A percentile compares a stretch with the other conserved stretches of the same genome.
Conservation (phyloP, 2,888 invertebrate genomes). For the Luperina nickerlii region DNA sequence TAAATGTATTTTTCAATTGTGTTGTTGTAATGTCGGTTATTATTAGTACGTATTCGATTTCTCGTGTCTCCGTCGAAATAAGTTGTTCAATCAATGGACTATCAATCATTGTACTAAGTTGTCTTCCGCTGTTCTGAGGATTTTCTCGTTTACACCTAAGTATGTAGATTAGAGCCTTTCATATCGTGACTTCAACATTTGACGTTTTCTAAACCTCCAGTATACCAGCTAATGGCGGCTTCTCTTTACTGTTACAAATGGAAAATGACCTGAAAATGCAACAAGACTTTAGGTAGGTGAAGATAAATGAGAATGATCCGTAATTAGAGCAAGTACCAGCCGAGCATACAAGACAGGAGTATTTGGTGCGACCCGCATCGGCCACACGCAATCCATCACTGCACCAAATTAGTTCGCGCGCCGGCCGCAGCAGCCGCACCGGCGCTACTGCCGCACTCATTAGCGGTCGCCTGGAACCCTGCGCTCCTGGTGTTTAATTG, state of each 20-base stretch:
- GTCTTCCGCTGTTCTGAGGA: constrained; percentile 2
- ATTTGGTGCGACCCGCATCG: constrained; percentile 69
- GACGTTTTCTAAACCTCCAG: neutral
- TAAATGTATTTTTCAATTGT: constrained; percentile 40
- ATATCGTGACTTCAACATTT: neutral
- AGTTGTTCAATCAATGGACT: constrained; percentile 32
- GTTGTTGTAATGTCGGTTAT: constrained; percentile 34
- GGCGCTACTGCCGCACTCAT: constrained; percentile 87
- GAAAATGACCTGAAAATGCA: constrained; percentile 31
- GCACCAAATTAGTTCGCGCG: constrained; percentile 85
- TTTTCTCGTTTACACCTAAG: neutral
- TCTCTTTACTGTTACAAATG: neutral
- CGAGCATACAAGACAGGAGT: constrained; percentile 70
- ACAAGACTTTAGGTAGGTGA: constrained; percentile 29
- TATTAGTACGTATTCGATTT: constrained; percentile 21
- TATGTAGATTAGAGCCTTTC: neutral
- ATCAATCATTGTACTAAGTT: constrained; percentile 25
- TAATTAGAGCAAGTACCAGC: constrained; percentile 72
- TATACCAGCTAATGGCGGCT: neutral
- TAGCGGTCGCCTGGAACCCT: constrained; percentile 82
- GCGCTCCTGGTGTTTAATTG: constrained; percentile 76
- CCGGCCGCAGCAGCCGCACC: constrained; percentile 81
- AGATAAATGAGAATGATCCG: constrained; percentile 64
- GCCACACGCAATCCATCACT: constrained; percentile 84
- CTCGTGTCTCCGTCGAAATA: constrained; percentile 10